Base-by-base conservation (phyloP, 2,113 vertebrate genomes). In the Tachycineta bicolor region DNA sequence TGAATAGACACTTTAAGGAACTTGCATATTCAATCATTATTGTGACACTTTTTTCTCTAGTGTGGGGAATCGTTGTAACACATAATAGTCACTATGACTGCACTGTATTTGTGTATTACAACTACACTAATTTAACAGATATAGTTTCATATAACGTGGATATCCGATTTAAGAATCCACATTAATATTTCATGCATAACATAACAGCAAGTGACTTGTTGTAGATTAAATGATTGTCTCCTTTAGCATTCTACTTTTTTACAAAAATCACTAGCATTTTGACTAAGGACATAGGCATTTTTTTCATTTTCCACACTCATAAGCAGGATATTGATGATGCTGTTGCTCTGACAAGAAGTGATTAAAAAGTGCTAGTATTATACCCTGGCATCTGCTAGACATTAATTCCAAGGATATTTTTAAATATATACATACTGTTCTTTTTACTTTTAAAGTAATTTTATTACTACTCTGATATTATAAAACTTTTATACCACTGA, bases 361-460 rank as follows among this genome's bases (percentile, higher is more conserved):
- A 97, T 97, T 97, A 96, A 92, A 98, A 98, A 98, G 98, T 98
- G 98, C 97, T 97, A 96, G 84, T 87, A 91, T 96, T 70, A 96
- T 93, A 97, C 96, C 97, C 96, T 97, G 95, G 96, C 90, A 97
- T 97, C 97, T 97, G 94, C 94, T 95, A 97, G 93, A 89, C 96
- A 97, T 95, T 97, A 94, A 95, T 95, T 97, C 95, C 96, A 97
- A 97, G 97, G 97, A 96, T 91, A 95, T 87, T 94, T 95, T 96
- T 52, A 87, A 97, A 97, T 97, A 97, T 97, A 97, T 95, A 98
- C 92, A 96, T 97, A 97, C 83, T 82, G 91, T 96, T 98, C 77
- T 92, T 95, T 88, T 94, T 86, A 89, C 76, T 92, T 94, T 93
- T 96, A 92, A 95, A 96, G 96, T 96, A 95, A 96, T 94, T 96